Evolutionary conservation across 2,888 invertebrate genomes (phyloP).

Genomic region (Latheticus oryzae): DNA sequence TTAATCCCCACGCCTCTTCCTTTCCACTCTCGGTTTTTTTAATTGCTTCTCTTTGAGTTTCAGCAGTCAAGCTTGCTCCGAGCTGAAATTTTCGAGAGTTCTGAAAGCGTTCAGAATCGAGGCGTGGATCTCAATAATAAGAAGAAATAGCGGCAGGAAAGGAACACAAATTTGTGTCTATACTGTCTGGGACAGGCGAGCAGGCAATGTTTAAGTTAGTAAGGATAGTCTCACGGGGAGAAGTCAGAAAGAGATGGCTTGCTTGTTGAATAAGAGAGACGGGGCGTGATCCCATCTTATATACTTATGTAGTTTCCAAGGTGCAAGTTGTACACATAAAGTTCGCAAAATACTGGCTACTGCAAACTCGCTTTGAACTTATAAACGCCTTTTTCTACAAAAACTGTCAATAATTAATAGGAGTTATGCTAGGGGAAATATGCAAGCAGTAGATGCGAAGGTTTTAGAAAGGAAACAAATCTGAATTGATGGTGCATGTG

Average conservation of each 20-base stretch:
- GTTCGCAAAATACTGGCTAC: constrained; percentile 62
- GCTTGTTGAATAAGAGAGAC: constrained; percentile 53
- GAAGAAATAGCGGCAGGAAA: constrained; percentile 49
- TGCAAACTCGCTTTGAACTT: constrained; percentile 49
- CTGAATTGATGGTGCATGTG: constrained; percentile 4
- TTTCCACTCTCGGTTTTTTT: background rate
- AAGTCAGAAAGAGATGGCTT: constrained; percentile 44
- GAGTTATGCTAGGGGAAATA: constrained; percentile 24
- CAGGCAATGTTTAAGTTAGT: constrained; percentile 57
- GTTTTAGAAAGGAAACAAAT: background rate
- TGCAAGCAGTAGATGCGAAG: constrained; percentile 5
- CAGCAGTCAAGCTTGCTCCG: constrained; percentile 3
- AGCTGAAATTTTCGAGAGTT: constrained; percentile 29
- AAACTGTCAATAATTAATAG: constrained; percentile 38
- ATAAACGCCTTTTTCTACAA: constrained; percentile 33
- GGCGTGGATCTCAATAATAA: constrained; percentile 47
- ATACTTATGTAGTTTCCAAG: constrained; percentile 52
- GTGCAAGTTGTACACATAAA: constrained; percentile 60
- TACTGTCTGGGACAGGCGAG: constrained; percentile 56
- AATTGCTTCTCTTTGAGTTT: constrained; percentile 2
- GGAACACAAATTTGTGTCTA: constrained; percentile 59
- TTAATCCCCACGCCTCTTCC: constrained; percentile 8
- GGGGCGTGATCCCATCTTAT: constrained; percentile 54
- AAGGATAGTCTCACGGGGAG: constrained; percentile 52
- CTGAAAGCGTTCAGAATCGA: constrained; percentile 19